A percentile compares a stretch with the other conserved stretches of the same genome.
phyloP scores from a whole-genome alignment of 2,113 vertebrate species.

The Antechinus flavipes region DNA sequence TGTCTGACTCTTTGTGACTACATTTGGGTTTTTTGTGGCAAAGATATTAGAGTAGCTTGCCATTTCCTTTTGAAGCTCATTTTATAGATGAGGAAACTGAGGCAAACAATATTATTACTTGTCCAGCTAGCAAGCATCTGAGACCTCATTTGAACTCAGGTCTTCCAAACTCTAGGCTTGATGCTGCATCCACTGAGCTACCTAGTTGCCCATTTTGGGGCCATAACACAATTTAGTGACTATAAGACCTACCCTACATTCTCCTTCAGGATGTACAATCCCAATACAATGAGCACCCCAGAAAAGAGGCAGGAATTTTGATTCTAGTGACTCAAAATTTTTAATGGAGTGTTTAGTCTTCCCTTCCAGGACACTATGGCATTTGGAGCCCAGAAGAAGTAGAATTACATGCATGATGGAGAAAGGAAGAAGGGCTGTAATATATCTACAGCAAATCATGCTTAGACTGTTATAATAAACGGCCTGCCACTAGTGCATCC shows the following conservation, averaged over 20 bases:
- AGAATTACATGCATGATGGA: background rate
- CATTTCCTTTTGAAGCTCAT: background rate
- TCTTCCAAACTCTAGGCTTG: too few species aligned
- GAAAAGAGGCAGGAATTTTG: slow-evolving; percentile 22
- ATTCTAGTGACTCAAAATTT: background rate
- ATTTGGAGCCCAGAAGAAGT: slow-evolving; percentile 8
- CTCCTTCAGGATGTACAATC: slow-evolving; percentile 28
- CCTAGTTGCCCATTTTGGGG: too few species aligned
- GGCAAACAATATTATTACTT: background rate
- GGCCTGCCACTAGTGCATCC: background rate
- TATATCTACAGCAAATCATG: background rate
- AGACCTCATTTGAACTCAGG: background rate
- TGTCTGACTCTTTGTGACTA: background rate
- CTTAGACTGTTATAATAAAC: background rate
- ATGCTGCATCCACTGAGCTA: too few species aligned
- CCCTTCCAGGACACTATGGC: background rate
- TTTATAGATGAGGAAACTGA: background rate
- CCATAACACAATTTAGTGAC: slow-evolving; percentile 52
- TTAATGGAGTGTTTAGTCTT: accelerated
- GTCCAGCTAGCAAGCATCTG: background rate
- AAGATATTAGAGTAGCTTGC: background rate
- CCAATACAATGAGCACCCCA: slow-evolving; percentile 19
- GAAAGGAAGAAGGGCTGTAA: background rate
- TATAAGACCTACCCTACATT: slow-evolving; percentile 39
- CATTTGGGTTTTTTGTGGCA: background rate